Percentiles rank a stretch among this genome's conserved stretches.
phyloP scores from a whole-genome alignment of 2,113 vertebrate genomes.

The Odontesthes bonariensis region DNA sequence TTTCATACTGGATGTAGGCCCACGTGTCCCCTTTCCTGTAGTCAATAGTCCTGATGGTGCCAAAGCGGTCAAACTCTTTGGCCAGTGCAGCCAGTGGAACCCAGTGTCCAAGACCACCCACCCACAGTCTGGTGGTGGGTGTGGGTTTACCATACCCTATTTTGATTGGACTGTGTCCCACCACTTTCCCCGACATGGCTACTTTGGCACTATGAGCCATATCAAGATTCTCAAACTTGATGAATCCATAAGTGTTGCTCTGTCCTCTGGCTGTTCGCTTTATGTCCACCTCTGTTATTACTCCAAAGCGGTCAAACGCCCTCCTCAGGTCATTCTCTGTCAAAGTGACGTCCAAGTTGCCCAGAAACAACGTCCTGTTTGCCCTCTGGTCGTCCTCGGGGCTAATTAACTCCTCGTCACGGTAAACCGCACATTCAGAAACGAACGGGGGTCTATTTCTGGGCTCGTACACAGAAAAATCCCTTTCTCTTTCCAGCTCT shows the following conservation, averaged over 20 bases:
- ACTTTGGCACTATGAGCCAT: conserved; percentile 98
- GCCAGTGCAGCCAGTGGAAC: conserved; percentile 93
- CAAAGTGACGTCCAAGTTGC: conserved; percentile 93
- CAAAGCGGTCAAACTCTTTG: conserved; percentile 97
- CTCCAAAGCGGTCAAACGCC: conserved; percentile 95
- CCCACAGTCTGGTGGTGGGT: conserved; percentile 96
- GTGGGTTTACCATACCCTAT: conserved; percentile 98
- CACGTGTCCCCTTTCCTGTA: conserved; percentile 97
- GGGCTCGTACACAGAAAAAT: conserved; percentile 90
- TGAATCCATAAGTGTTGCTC: conserved; percentile 94
- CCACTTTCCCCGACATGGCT: conserved; percentile 95
- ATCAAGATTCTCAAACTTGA: conserved; percentile 98
- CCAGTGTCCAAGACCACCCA: conserved; percentile 96
- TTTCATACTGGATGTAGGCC: conserved; percentile 99
- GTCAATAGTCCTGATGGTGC: conserved; percentile 97
- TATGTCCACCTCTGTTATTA: conserved; percentile 97
- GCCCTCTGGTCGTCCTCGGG: conserved; percentile 95
- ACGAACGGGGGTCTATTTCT: conserved; percentile 88
- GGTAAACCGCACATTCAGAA: conserved; percentile 86
- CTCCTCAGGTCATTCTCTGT: conserved; percentile 92
- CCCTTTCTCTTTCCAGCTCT: conserved; percentile 89
- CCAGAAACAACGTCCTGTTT: conserved; percentile 96
- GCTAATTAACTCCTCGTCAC: conserved; percentile 89
- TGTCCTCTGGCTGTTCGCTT: conserved; percentile 91
- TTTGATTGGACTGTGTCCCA: conserved; percentile 94